Percentiles rank a stretch among this genome's conserved stretches.
Evolutionary conservation across 1,140 invertebrate genomes (phyloP).

Genomic region (Trachymyrmex septentrionalis): DNA sequence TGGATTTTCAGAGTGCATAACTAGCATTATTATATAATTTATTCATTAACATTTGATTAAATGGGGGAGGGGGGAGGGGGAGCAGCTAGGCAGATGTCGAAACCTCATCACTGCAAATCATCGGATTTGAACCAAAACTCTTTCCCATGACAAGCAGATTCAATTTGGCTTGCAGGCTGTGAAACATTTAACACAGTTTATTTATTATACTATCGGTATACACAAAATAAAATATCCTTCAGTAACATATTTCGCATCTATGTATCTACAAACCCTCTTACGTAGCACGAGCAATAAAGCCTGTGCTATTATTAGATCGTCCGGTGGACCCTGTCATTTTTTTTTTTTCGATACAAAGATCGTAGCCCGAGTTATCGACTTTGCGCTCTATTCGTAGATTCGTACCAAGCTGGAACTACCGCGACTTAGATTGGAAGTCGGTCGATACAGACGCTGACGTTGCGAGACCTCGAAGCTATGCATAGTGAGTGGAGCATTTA

Average conservation of each 20-base stretch:
- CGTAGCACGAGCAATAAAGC: conserved; percentile 66
- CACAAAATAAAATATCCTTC: conserved; percentile 64
- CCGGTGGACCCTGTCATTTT: conserved; percentile 55
- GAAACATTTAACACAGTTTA: conserved; percentile 64
- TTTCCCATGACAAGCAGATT: conserved; percentile 31
- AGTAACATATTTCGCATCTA: conserved; percentile 60
- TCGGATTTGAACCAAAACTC: conserved; percentile 26
- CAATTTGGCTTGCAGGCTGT: conserved; percentile 71
- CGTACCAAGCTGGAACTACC: conserved; percentile 34
- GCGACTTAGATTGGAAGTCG: conserved; percentile 49
- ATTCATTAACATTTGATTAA: too few relatives aligned
- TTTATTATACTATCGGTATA: too few relatives aligned
- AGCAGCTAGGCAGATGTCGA: too few relatives aligned
- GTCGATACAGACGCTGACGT: conserved; percentile 54
- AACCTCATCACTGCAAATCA: not conserved
- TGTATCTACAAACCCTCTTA: conserved; percentile 61
- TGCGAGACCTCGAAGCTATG: conserved; percentile 19
- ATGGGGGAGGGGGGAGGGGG: too few relatives aligned
- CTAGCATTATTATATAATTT: too few relatives aligned
- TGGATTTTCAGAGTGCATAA: too few relatives aligned
- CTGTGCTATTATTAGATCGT: conserved; percentile 68
- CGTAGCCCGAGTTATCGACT: conserved; percentile 49
- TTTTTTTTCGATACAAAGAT: conserved; percentile 68
- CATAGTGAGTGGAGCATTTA: conserved; percentile 37
- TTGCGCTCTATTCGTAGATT: conserved; percentile 21